phyloP scores from a whole-genome alignment of 1,140 invertebrate genomes.

The Pissodes strobi region DNA sequence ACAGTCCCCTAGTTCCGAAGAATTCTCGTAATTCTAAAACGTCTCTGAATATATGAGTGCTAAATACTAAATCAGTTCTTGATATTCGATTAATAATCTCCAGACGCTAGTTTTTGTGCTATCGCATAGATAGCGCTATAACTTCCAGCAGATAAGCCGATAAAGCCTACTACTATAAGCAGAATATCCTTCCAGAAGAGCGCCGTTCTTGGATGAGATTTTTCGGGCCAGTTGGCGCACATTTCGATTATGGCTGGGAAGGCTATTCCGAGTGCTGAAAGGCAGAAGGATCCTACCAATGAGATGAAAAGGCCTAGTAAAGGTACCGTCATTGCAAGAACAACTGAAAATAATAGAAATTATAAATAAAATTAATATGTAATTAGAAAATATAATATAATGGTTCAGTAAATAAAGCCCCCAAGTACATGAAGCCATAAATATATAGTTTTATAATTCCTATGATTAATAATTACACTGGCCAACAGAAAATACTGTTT shows the following conservation, averaged over 20 bases:
- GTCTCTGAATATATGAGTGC: too few species aligned
- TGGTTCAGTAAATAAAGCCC: too few species aligned
- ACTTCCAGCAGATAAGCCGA: slow-evolving; percentile 56
- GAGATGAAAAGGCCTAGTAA: slow-evolving; percentile 83
- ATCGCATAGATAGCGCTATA: slow-evolving; percentile 53
- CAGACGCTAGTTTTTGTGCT: slow-evolving; percentile 36
- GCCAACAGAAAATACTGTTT: too few species aligned
- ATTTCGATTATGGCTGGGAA: slow-evolving; percentile 86
- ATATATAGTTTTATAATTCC: too few species aligned
- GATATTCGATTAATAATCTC: slow-evolving; percentile 29
- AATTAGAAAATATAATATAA: too few species aligned
- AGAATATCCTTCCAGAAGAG: slow-evolving; percentile 59
- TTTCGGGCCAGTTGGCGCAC: slow-evolving; percentile 60
- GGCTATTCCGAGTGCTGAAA: slow-evolving; percentile 78
- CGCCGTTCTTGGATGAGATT: slow-evolving; percentile 53
- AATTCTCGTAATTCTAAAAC: too few species aligned
- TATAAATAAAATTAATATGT: too few species aligned
- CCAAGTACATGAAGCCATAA: too few species aligned
- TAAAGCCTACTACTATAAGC: slow-evolving; percentile 62
- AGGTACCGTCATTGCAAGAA: slow-evolving; percentile 73
- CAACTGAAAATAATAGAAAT: slow-evolving; percentile 60
- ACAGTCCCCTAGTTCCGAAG: too few species aligned
- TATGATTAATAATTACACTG: too few species aligned
- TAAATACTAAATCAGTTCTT: slow-evolving; percentile 5
- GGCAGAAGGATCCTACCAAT: slow-evolving; percentile 79